phyloP scores from a whole-genome alignment of 2,888 invertebrate genomes.

The Synanthedon myopaeformis region DNA sequence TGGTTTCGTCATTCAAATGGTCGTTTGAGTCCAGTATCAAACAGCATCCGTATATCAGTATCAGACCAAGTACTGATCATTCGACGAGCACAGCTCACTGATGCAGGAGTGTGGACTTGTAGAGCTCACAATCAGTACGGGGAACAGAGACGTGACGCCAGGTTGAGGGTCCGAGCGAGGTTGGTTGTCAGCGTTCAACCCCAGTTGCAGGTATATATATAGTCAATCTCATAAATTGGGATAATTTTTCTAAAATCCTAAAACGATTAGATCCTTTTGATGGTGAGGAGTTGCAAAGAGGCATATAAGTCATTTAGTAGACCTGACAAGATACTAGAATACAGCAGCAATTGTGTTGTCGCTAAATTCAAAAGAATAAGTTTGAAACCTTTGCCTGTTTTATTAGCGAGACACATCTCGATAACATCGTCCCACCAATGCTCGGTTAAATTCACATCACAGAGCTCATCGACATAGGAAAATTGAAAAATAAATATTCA shows the following conservation, averaged over 20 bases:
- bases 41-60: slow-evolving; percentile 71
- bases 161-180: slow-evolving; percentile 74
- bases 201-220: slow-evolving; percentile 62
- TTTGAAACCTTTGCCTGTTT: too few relatives aligned
- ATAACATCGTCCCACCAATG: neutral
- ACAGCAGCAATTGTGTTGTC: too few relatives aligned
- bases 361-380: too few relatives aligned
- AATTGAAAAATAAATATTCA: slow-evolving; percentile 56
- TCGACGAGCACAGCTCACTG: slow-evolving; percentile 72
- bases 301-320: too few relatives aligned
- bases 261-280: too few relatives aligned
- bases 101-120: slow-evolving; percentile 80
- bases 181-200: slow-evolving; percentile 75
- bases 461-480: slow-evolving; percentile 15
- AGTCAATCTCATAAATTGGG: neutral
- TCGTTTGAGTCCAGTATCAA: slow-evolving; percentile 72
- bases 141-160: slow-evolving; percentile 75
- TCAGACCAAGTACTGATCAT: slow-evolving; percentile 77
- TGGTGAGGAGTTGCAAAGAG: too few relatives aligned
- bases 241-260: too few relatives aligned
- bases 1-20: slow-evolving; percentile 74
- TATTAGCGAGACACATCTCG: neutral
- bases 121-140: slow-evolving; percentile 80
- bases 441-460: slow-evolving; percentile 22
- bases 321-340: neutral